A percentile compares a stretch with the other conserved stretches of the same genome.
phyloP scores from a whole-genome alignment of 2,888 invertebrate genomes.

The Hemithea aestivaria region DNA sequence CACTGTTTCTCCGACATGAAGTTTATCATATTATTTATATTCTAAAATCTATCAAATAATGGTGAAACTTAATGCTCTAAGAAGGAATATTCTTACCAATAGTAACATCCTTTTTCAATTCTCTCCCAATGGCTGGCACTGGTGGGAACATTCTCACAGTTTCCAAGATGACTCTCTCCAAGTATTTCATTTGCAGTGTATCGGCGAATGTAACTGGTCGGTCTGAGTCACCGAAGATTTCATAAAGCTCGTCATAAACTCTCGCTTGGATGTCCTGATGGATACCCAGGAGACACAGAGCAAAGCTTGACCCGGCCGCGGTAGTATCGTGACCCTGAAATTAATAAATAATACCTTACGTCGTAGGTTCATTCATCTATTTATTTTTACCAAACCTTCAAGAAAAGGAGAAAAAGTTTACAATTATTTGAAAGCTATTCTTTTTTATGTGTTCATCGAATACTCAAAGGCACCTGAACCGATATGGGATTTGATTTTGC shows the following conservation, averaged over 20 bases:
- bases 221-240: conserved; percentile 88
- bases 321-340: conserved; percentile 73
- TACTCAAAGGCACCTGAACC: too few relatives aligned
- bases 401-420: too few relatives aligned
- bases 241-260: conserved; percentile 85
- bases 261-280: conserved; percentile 88
- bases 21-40: too few relatives aligned
- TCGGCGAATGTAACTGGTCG: conserved; percentile 87
- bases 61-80: too few relatives aligned
- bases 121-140: conserved; percentile 87
- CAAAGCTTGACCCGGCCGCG: conserved; percentile 90
- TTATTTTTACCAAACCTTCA: too few relatives aligned
- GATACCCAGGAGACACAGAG: conserved; percentile 88
- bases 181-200: conserved; percentile 88
- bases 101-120: conserved; percentile 83
- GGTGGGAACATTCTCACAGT: conserved; percentile 88
- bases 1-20: too few relatives aligned
- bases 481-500: too few relatives aligned
- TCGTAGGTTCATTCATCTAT: too few relatives aligned
- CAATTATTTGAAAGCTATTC: too few relatives aligned
- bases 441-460: too few relatives aligned
- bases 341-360: background rate
- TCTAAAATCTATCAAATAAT: too few relatives aligned
- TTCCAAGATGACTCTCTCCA: conserved; percentile 88
- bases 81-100: conserved; percentile 81